Evolutionary conservation across 2,113 vertebrate genomes (phyloP).

Genomic region (Tautogolabrus adspersus): DNA sequence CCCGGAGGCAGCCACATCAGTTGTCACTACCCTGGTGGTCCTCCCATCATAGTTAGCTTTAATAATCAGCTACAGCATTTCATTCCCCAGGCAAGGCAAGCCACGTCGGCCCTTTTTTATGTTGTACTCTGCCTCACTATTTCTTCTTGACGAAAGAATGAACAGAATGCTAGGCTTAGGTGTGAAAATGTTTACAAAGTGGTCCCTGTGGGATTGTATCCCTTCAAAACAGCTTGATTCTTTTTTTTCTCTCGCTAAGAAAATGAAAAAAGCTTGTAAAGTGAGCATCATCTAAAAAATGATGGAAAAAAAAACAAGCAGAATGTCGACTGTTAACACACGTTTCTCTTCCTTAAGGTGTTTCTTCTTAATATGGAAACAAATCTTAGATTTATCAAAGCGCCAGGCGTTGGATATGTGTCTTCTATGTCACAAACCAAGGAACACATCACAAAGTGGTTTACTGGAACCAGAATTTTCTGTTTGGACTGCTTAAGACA

Average conservation of each 20-base stretch:
- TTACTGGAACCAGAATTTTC: constrained; percentile 42
- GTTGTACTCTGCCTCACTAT: constrained; percentile 60
- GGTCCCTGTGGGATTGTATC: constrained; percentile 41
- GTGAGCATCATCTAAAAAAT: constrained; percentile 10
- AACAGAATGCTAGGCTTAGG: constrained; percentile 66
- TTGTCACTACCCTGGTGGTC: constrained; percentile 98
- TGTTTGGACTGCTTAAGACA: constrained; percentile 55
- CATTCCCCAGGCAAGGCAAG: constrained; percentile 82
- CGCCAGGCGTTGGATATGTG: constrained; percentile 45
- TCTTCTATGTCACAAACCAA: constrained; percentile 60
- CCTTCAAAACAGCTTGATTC: constrained; percentile 27
- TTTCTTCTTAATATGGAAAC: constrained; percentile 34
- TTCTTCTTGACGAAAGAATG: constrained; percentile 77
- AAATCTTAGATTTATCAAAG: constrained; percentile 30
- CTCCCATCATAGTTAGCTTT: constrained; percentile 88
- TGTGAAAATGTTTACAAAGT: constrained; percentile 68
- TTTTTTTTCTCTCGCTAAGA: constrained; percentile 9
- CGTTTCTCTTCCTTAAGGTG: constrained; percentile 29
- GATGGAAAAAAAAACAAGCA: constrained; percentile 7
- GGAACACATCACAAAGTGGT: constrained; percentile 69
- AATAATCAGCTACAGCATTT: constrained; percentile 90
- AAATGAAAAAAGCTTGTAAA: neutral
- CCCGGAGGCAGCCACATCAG: constrained; percentile 91
- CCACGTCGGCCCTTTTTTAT: constrained; percentile 75
- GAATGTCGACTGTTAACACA: constrained; percentile 22